Percentiles rank a stretch among this genome's conserved stretches.
These are phyloP conservation scores for Apomyelois bistriatella DNA, from an alignment of 2,888 invertebrate genomes.

Conservation along the genomic window DNA sequence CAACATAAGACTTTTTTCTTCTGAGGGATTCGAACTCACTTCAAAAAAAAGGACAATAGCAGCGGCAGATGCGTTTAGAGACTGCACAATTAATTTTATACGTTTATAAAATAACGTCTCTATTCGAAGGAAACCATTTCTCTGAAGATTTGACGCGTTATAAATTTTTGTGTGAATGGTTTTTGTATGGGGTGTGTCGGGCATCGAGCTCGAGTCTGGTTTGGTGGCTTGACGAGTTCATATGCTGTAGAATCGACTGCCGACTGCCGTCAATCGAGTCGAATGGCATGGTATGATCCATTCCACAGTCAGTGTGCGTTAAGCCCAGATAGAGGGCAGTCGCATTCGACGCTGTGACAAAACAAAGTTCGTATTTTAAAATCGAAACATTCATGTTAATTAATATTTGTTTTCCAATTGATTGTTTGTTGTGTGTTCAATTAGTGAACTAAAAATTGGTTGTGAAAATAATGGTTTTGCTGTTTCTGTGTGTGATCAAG, in stretches of 20 bases:
- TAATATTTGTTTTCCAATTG: constrained; percentile 9
- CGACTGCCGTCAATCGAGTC: background rate
- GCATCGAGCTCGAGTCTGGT: constrained; percentile 19
- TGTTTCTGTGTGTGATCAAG: background rate
- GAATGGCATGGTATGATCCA: background rate
- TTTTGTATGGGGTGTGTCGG: constrained; percentile 42
- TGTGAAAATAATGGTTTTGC: constrained; percentile 4
- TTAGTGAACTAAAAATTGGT: constrained; percentile 10
- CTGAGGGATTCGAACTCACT: constrained; percentile 35
- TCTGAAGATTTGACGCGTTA: constrained; percentile 74
- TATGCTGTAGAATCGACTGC: constrained; percentile 32
- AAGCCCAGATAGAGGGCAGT: background rate
- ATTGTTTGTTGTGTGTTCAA: constrained; percentile 8
- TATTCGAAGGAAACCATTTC: constrained; percentile 75
- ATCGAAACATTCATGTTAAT: constrained; percentile 11
- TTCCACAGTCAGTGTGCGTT: constrained; percentile 1
- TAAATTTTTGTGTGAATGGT: constrained; percentile 67
- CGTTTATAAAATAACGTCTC: constrained; percentile 64
- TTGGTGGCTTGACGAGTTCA: constrained; percentile 30
- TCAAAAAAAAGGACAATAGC: constrained; percentile 53
- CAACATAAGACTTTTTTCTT: background rate
- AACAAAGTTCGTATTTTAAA: background rate
- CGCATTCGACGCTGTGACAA: background rate
- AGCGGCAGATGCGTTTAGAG: constrained; percentile 64
- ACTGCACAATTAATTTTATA: constrained; percentile 74